Percentiles rank a stretch among this genome's conserved stretches.
phyloP scores from a whole-genome alignment of 2,888 invertebrate species.

The Limnephilus auricula region DNA sequence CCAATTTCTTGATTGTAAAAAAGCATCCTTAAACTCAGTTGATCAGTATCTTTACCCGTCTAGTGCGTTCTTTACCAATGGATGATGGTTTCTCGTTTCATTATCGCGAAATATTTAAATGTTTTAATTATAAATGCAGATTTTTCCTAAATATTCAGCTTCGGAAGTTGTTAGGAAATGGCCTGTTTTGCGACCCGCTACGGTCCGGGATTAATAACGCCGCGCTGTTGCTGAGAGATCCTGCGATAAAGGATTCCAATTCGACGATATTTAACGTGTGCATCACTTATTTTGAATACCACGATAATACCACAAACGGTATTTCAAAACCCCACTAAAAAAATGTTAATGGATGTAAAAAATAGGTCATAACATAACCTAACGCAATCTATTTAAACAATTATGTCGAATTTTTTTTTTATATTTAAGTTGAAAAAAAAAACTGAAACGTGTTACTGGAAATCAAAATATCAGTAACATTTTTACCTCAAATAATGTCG shows the following conservation, averaged over 20 bases:
- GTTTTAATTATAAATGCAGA: not conserved
- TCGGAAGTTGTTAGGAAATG: not conserved
- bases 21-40: no score
- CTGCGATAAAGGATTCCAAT: not conserved
- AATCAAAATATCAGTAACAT: no score
- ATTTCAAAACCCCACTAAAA: no score
- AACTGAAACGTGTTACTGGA: no score
- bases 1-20: no score
- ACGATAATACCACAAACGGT: no score
- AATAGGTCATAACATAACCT: no score
- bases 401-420: no score
- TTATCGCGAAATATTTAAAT: conserved; percentile 2
- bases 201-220: not conserved
- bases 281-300: not conserved
- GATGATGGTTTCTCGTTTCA: conserved; percentile 2
- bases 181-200: not conserved
- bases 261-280: not conserved
- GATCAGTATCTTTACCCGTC: not conserved
- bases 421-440: no score
- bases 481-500: no score
- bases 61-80: not conserved
- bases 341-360: no score
- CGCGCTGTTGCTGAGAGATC: not conserved
- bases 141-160: not conserved
- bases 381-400: no score